These are phyloP conservation scores for Telmatochromis brachygnathus DNA, from an alignment of 2,113 vertebrate genomes.

Conservation along the genomic window DNA sequence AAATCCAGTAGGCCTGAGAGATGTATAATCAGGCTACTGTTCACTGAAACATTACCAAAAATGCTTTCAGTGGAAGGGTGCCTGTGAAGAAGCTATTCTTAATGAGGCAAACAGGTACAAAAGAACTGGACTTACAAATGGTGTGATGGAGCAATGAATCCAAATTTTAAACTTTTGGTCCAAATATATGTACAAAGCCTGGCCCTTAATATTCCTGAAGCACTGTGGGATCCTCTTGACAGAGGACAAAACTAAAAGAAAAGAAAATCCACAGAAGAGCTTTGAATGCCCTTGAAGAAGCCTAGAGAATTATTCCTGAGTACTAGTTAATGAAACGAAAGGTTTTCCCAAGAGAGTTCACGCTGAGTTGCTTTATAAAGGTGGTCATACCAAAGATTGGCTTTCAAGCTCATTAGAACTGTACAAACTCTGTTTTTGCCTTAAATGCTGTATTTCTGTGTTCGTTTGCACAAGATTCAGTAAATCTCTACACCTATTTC, in stretches of 20 bases:
- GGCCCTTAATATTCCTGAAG: background rate
- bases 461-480: accelerated
- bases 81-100: background rate
- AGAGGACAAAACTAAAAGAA: background rate
- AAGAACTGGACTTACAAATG: background rate
- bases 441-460: background rate
- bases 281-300: background rate
- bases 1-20: background rate
- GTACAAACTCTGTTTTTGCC: background rate
- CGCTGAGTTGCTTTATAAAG: background rate
- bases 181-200: background rate
- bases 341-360: background rate
- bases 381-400: background rate
- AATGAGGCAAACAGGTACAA: background rate
- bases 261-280: background rate
- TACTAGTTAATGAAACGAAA: background rate
- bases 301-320: background rate
- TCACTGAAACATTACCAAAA: background rate
- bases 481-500: background rate
- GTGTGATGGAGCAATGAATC: background rate
- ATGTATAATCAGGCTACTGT: background rate
- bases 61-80: background rate
- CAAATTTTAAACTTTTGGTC: background rate
- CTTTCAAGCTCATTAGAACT: background rate
- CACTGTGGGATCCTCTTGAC: background rate